Conservation (phyloP, 1,140 invertebrate species). For the Homarus americanus region DNA sequence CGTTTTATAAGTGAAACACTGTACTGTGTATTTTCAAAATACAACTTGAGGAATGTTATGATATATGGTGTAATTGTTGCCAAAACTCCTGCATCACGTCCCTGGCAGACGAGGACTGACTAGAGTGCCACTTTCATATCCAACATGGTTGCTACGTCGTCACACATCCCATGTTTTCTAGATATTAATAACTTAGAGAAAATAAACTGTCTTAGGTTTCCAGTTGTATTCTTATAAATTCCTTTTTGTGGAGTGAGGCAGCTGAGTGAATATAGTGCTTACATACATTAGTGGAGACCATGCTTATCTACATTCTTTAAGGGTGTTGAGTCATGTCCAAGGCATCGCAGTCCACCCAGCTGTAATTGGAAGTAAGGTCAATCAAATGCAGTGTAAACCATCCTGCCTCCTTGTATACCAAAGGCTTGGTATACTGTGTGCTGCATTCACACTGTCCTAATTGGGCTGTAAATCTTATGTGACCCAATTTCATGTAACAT, state of each 20-base stretch:
- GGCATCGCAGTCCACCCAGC: too few species aligned
- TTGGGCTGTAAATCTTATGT: too few species aligned
- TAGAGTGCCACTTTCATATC: slow-evolving; percentile 63
- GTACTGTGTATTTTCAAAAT: slow-evolving; percentile 16
- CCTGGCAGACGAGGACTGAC: slow-evolving; percentile 26
- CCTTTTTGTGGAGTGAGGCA: background rate
- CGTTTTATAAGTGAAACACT: too few species aligned
- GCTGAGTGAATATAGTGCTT: background rate
- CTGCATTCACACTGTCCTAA: too few species aligned
- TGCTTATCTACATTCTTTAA: too few species aligned
- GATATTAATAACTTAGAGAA: slow-evolving; percentile 50
- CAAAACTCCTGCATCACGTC: slow-evolving; percentile 34
- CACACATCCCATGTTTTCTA: slow-evolving; percentile 69
- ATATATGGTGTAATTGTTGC: slow-evolving; percentile 17
- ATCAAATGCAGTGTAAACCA: too few species aligned
- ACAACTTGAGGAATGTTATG: slow-evolving; percentile 36
- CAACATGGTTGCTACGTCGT: slow-evolving; percentile 68
- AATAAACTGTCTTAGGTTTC: slow-evolving; percentile 54
- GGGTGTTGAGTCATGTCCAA: too few species aligned
- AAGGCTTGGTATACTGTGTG: too few species aligned
- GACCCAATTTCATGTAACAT: too few species aligned
- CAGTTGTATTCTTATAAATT: background rate
- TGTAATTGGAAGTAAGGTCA: too few species aligned
- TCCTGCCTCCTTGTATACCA: too few species aligned
- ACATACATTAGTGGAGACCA: too few species aligned